These are phyloP conservation scores for Oligia strigilis DNA, from an alignment of 2,888 invertebrate genomes.

Conservation along the genomic window DNA sequence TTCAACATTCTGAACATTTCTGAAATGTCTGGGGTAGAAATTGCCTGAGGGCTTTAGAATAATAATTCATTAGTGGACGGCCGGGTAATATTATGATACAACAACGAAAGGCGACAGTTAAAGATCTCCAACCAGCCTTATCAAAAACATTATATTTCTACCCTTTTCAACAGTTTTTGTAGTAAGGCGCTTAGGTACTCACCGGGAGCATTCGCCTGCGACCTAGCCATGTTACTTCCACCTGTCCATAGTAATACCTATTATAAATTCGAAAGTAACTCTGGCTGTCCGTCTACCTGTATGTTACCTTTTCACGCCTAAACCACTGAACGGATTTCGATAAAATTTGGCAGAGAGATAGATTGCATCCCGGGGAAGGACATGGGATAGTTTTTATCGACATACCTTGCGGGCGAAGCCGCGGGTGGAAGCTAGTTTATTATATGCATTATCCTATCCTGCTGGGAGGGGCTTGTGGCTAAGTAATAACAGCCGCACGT, in stretches of 20 bases:
- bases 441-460: not conserved
- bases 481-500: not conserved
- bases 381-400: no score
- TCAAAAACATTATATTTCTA: not conserved
- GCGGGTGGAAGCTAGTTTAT: no score
- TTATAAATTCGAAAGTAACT: no score
- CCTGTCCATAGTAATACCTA: no score
- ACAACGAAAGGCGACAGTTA: not conserved
- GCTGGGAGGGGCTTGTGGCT: not conserved
- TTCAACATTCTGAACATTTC: slow-evolving; percentile 30
- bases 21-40: not conserved
- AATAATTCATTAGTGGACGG: not conserved
- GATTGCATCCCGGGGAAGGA: no score
- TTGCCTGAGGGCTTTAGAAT: not conserved
- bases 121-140: not conserved
- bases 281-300: no score
- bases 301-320: no score
- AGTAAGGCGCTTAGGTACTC: not conserved
- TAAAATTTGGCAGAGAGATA: no score
- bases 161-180: not conserved
- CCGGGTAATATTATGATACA: not conserved
- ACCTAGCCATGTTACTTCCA: not conserved
- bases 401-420: no score
- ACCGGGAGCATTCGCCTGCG: not conserved
- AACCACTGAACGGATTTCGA: no score